These are phyloP conservation scores for Philopotamus ludificatus DNA, from an alignment of 1,140 invertebrate genomes.

Conservation along the genomic window DNA sequence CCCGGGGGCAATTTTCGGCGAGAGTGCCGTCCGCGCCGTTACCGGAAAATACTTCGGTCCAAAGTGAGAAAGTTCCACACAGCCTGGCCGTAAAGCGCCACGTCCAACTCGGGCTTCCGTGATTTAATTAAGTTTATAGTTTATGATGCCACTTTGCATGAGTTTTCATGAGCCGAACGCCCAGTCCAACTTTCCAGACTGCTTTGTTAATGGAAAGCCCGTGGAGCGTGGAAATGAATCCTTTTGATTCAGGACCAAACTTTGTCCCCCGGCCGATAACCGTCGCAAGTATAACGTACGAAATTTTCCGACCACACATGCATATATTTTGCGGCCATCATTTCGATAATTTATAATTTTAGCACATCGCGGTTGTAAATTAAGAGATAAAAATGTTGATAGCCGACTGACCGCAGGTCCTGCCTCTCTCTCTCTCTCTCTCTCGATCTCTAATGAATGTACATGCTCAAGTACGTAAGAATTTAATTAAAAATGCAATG, in stretches of 20 bases:
- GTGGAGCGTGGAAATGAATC: too few relatives aligned
- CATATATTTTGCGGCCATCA: too few relatives aligned
- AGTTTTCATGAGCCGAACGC: constrained; percentile 21
- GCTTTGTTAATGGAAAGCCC: constrained; percentile 21
- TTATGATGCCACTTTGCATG: constrained; percentile 30
- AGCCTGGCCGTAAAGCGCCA: not conserved
- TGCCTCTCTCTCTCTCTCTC: too few relatives aligned
- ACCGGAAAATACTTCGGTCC: not conserved
- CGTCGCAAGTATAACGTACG: too few relatives aligned
- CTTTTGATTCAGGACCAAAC: not conserved
- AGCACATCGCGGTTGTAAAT: too few relatives aligned
- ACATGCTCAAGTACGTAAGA: too few relatives aligned
- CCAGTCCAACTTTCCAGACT: constrained; percentile 31
- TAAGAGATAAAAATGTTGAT: too few relatives aligned
- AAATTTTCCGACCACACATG: too few relatives aligned
- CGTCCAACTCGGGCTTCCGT: constrained; percentile 16
- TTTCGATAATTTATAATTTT: too few relatives aligned
- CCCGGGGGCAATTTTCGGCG: not conserved
- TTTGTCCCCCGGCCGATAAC: not conserved
- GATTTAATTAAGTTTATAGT: constrained; percentile 38
- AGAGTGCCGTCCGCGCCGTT: not conserved
- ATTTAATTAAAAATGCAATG: too few relatives aligned
- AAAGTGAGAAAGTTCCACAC: constrained; percentile 1
- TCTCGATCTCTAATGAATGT: too few relatives aligned
- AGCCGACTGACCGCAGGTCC: too few relatives aligned